These are phyloP conservation scores for Cydia fagiglandana DNA, from an alignment of 1,140 invertebrate genomes.

Conservation along the genomic window DNA sequence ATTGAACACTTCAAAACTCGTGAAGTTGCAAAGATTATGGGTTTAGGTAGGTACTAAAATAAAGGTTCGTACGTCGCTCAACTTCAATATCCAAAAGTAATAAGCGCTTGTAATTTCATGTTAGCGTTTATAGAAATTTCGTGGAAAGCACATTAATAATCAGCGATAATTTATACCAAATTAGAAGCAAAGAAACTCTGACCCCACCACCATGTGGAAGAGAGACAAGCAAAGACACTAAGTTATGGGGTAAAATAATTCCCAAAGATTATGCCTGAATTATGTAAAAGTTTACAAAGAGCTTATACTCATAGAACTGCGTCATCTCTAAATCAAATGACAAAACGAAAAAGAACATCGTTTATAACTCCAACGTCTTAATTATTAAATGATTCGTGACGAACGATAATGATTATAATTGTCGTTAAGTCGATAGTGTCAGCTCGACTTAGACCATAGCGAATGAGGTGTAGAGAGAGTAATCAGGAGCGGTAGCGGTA, in stretches of 20 bases:
- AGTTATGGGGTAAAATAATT: too few relatives aligned
- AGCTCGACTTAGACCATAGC: slow-evolving; percentile 59
- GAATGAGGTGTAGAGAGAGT: slow-evolving; percentile 57
- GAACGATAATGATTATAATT: slow-evolving; percentile 65
- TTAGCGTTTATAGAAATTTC: too few relatives aligned
- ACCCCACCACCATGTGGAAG: too few relatives aligned
- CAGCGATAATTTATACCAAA: too few relatives aligned
- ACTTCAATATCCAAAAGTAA: not conserved
- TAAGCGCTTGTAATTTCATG: too few relatives aligned
- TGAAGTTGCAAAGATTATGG: not conserved
- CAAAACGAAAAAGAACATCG: slow-evolving; percentile 9
- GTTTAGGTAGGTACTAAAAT: not conserved
- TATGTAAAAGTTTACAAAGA: not conserved
- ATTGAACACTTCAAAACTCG: not conserved
- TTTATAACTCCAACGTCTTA: slow-evolving; percentile 41
- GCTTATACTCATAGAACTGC: not conserved
- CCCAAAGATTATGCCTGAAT: too few relatives aligned
- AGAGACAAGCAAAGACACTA: too few relatives aligned
- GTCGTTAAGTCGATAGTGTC: slow-evolving; percentile 62
- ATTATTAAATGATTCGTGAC: slow-evolving; percentile 60
- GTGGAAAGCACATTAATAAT: too few relatives aligned
- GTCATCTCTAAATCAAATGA: not conserved
- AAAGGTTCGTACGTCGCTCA: not conserved
- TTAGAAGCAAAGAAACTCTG: too few relatives aligned
- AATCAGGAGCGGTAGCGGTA: slow-evolving; percentile 57